Evolutionary conservation across 2,888 invertebrate genomes (phyloP), one percentile per base, ranked within the genome.

Genomic region (Margaritifera margaritifera): DNA sequence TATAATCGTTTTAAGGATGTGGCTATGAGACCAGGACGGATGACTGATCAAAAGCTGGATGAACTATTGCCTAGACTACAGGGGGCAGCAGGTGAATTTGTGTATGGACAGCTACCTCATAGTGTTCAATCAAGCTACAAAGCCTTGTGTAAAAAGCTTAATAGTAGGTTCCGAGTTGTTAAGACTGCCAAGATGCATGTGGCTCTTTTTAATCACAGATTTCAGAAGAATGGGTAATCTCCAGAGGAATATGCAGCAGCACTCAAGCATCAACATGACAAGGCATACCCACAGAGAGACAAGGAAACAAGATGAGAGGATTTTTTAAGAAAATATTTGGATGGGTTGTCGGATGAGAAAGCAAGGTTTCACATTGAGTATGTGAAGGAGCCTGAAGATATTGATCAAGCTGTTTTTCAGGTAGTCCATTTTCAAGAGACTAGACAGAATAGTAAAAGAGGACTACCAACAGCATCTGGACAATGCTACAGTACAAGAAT

Each of bases 171-270:
- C 27, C 60, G 69, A 24, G 61, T 70, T 8, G 60, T 70, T 2
- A 66, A 69, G 62, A 62, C 69, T 11, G 11, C 65, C 11, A 70
- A 66, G 27, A 66, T 63, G 3, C 59, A 55, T 22, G 59, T 62
- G 63, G 50, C 66, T 27, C 62, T 63, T 54, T 66, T 70, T 42
- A 70, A 53, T 19, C 56, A 70, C 27, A 55, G 70, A 25, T 54
- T 53, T 25, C 62, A 70, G 27, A 53, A 27, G 15, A 25, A 66
- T 31, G 66, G 66, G 15, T 62, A 66, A 50, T 54, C 66, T 15
- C 66, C 54, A 22, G 62, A 70, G 54, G 70, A 69, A 6, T 66
- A 69, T 65, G 64, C 69, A 5, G 66, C 72, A 20, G 72, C 69
- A 25, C 50, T 69, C 8, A 72, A 69, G 54, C 60, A 50, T 22